These are phyloP conservation scores for Anguilla megastoma DNA, from an alignment of 2,797 vertebrate species.

Conservation along the genomic window DNA sequence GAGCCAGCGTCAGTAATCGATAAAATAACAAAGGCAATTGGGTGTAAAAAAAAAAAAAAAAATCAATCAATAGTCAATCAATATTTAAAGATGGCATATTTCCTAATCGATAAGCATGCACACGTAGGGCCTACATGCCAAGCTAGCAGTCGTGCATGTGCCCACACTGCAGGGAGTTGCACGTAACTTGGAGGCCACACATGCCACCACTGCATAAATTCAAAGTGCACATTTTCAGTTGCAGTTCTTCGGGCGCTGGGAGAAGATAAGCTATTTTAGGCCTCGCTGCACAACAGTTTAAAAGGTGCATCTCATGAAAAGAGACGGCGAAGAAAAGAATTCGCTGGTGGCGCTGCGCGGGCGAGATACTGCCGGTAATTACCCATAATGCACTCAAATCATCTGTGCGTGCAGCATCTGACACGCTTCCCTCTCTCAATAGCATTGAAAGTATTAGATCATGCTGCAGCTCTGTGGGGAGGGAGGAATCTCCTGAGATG, in stretches of 20 bases:
- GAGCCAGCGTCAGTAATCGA: background rate
- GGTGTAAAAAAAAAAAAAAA: background rate
- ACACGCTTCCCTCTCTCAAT: background rate
- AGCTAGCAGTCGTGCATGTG: background rate
- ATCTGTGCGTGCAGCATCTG: background rate
- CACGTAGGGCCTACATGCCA: background rate
- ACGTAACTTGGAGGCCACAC: background rate
- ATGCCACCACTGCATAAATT: background rate
- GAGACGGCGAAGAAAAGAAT: background rate
- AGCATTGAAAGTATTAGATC: too few species aligned
- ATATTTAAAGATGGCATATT: background rate
- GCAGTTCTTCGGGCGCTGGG: background rate
- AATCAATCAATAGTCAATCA: background rate
- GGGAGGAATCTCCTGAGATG: background rate
- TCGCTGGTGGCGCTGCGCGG: background rate
- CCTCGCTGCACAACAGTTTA: background rate
- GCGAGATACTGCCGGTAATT: constrained; percentile 11
- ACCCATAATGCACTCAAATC: background rate
- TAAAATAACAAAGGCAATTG: background rate
- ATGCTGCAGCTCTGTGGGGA: background rate
- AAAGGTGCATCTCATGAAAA: constrained; percentile 19
- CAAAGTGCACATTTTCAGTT: background rate
- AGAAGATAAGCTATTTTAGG: constrained; percentile 26
- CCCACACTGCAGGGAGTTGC: background rate
- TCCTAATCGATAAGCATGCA: background rate